Evolutionary conservation across 2,888 invertebrate species (phyloP).

Genomic region (Mantis religiosa): DNA sequence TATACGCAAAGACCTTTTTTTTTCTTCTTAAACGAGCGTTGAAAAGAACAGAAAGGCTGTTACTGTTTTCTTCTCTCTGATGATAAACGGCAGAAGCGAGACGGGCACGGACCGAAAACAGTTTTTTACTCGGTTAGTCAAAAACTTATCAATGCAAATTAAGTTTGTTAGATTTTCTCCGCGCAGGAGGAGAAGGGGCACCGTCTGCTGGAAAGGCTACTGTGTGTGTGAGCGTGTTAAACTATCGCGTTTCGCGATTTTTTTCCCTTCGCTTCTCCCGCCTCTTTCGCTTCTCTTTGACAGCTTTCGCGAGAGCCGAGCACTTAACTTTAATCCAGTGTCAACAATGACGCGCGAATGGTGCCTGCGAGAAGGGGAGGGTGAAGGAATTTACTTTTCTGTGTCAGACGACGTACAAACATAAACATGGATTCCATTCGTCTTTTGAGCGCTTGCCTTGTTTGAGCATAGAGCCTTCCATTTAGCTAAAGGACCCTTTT

Average conservation of each 20-base stretch:
- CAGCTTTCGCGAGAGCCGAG: neutral
- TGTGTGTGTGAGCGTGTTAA: neutral
- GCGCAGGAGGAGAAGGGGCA: neutral
- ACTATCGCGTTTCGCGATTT: neutral
- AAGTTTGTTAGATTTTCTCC: neutral
- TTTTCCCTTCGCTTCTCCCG: neutral
- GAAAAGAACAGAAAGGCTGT: neutral
- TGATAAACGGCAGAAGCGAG: neutral
- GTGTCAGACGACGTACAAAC: neutral
- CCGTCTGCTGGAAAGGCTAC: neutral
- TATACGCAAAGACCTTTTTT: neutral
- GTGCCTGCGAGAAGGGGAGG: too few species aligned
- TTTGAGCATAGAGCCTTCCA: neutral
- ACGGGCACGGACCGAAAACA: neutral
- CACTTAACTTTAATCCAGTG: conserved; percentile 2
- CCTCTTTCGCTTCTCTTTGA: neutral
- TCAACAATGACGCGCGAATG: neutral
- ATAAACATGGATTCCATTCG: neutral
- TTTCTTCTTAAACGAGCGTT: neutral
- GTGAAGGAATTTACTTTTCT: neutral
- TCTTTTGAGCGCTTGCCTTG: neutral
- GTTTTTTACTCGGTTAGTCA: neutral
- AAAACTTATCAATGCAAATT: conserved; percentile 8
- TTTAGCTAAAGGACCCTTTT: neutral
- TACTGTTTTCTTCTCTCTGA: neutral